A percentile compares a stretch with the other conserved stretches of the same genome.
Evolutionary conservation across 2,797 vertebrate genomes (phyloP).

Genomic region (Danio kyathit): DNA sequence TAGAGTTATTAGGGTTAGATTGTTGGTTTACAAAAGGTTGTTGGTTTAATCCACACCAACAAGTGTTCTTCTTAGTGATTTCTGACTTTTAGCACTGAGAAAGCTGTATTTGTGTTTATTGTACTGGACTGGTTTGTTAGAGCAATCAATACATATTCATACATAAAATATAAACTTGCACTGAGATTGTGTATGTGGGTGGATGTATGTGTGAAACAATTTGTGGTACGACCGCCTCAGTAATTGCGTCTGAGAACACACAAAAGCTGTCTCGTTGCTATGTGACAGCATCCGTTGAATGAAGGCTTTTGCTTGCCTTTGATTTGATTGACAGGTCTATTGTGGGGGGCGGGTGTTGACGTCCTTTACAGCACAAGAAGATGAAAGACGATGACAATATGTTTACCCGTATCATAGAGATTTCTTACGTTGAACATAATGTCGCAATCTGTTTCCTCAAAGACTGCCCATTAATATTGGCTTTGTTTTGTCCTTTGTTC

Average conservation of each 20-base stretch:
- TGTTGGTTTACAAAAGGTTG: background rate
- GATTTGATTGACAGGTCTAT: conserved; percentile 53
- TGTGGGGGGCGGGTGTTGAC: conserved; percentile 27
- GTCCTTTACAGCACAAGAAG: conserved; percentile 19
- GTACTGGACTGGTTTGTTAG: conserved; percentile 13
- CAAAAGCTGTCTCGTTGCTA: conserved; percentile 44
- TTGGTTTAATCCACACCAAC: background rate
- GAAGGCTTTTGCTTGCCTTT: conserved; percentile 27
- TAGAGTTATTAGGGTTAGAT: no score
- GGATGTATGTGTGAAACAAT: conserved; percentile 25
- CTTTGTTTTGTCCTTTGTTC: conserved; percentile 49
- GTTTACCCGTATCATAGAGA: conserved; percentile 51
- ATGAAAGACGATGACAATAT: conserved; percentile 47
- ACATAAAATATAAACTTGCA: conserved; percentile 23
- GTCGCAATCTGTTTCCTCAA: conserved; percentile 26
- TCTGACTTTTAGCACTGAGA: background rate
- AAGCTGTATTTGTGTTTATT: background rate
- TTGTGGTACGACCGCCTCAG: conserved; percentile 1
- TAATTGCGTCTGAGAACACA: conserved; percentile 43
- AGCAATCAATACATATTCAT: conserved; percentile 24
- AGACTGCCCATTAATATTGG: conserved; percentile 32
- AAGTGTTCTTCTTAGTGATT: background rate
- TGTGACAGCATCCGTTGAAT: conserved; percentile 48
- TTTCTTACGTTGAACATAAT: conserved; percentile 22
- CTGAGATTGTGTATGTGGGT: background rate